Conservation (phyloP, 2,888 invertebrate genomes). For the Ganaspis brasiliensis region DNA sequence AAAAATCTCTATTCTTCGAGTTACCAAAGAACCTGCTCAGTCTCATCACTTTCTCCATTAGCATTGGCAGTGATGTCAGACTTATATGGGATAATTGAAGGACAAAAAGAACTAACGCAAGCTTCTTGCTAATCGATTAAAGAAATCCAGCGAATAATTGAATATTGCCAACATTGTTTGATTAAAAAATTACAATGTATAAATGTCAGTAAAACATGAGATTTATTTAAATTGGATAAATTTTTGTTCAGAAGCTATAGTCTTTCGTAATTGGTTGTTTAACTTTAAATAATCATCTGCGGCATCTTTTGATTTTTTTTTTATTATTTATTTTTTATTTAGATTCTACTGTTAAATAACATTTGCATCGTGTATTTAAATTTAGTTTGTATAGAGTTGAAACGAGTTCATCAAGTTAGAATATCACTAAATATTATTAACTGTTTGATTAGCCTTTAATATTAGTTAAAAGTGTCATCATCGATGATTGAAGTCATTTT, state of each 20-base stretch:
- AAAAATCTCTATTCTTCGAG: conserved; percentile 23
- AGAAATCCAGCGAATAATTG: conserved; percentile 14
- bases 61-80: conserved; percentile 35
- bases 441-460: background rate
- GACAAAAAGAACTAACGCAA: conserved; percentile 25
- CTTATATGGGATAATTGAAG: conserved; percentile 21
- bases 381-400: no score
- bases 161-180: background rate
- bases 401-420: no score
- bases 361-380: no score
- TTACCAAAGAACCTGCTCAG: background rate
- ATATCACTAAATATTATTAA: background rate
- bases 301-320: no score
- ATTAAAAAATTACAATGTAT: background rate
- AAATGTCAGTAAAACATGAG: background rate
- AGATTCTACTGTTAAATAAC: no score
- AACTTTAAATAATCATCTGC: no score
- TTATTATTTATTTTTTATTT: no score
- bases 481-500: conserved; percentile 24
- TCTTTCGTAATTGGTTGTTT: no score
- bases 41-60: conserved; percentile 34
- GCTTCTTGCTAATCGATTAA: conserved; percentile 30
- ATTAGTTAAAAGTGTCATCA: background rate
- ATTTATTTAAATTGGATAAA: no score
- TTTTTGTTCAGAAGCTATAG: no score